phyloP scores from a whole-genome alignment of 1,140 invertebrate species.

The Ylistrum balloti region DNA sequence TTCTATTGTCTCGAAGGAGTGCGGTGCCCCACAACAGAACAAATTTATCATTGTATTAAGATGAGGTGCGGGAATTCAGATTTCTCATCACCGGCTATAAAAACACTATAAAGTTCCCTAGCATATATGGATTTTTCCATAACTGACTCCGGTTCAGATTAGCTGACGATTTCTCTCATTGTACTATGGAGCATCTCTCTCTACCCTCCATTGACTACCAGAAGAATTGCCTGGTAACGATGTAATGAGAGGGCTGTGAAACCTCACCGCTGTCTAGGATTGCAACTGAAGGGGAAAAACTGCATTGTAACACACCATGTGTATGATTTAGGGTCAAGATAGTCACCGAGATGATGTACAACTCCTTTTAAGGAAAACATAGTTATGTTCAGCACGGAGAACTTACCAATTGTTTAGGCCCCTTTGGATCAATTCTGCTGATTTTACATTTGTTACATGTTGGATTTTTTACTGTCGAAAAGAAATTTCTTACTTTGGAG shows the following conservation, averaged over 20 bases:
- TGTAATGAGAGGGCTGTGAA: not conserved
- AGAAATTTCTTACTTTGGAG: not conserved
- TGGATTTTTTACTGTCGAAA: not conserved
- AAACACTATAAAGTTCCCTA: not conserved
- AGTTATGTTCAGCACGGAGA: not conserved
- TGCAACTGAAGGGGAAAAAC: not conserved
- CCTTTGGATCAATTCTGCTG: not conserved
- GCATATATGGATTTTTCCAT: constrained; percentile 35
- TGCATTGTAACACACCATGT: not conserved
- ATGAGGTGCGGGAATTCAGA: constrained; percentile 26
- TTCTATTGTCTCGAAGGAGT: not conserved
- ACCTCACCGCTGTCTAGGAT: not conserved
- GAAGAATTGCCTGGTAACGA: constrained; percentile 1
- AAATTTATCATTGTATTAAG: constrained; percentile 9
- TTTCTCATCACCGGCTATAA: constrained; percentile 15
- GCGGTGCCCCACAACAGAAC: not conserved
- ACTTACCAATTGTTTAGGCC: not conserved
- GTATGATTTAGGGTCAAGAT: not conserved
- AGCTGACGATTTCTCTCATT: not conserved
- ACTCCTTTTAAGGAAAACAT: not conserved
- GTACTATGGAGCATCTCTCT: not conserved
- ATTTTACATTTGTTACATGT: not conserved
- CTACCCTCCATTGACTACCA: not conserved
- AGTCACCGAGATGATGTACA: not conserved
- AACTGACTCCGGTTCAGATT: constrained; percentile 13